These are phyloP conservation scores for Crotophaga sulcirostris DNA, from an alignment of 2,113 vertebrate species.

Conservation along the genomic window DNA sequence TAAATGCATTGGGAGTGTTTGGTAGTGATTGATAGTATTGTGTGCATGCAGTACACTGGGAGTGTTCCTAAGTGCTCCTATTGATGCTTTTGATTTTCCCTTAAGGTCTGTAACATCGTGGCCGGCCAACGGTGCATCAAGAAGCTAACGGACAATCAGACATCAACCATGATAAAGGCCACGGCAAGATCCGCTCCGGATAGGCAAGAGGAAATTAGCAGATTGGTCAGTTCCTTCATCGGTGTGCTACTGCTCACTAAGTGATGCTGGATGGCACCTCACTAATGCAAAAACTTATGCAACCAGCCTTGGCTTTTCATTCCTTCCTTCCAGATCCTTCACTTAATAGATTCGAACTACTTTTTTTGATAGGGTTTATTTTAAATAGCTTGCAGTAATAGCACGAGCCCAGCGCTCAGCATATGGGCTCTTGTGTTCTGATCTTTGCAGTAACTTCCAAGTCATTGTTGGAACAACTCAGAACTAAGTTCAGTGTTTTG, in stretches of 20 bases:
- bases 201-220: slow-evolving; percentile 96
- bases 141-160: slow-evolving; percentile 99
- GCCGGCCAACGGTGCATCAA: slow-evolving; percentile 98
- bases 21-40: fast-evolving
- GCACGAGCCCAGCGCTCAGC: background rate
- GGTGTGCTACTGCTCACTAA: background rate
- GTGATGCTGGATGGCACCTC: background rate
- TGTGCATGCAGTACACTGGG: fast-evolving
- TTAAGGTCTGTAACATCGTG: slow-evolving; percentile 97
- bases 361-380: background rate
- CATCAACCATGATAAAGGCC: slow-evolving; percentile 99
- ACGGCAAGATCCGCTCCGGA: slow-evolving; percentile 97
- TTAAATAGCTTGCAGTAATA: background rate
- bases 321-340: background rate
- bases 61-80: background rate
- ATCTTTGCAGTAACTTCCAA: background rate
- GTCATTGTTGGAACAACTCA: background rate
- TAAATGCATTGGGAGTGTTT: fast-evolving
- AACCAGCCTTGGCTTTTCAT: background rate
- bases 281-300: background rate
- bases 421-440: background rate
- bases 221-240: slow-evolving; percentile 83
- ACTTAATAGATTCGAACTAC: background rate
- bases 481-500: background rate
- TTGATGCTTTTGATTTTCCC: background rate